phyloP scores from a whole-genome alignment of 2,797 vertebrate species.

The Bovichtus variegatus region DNA sequence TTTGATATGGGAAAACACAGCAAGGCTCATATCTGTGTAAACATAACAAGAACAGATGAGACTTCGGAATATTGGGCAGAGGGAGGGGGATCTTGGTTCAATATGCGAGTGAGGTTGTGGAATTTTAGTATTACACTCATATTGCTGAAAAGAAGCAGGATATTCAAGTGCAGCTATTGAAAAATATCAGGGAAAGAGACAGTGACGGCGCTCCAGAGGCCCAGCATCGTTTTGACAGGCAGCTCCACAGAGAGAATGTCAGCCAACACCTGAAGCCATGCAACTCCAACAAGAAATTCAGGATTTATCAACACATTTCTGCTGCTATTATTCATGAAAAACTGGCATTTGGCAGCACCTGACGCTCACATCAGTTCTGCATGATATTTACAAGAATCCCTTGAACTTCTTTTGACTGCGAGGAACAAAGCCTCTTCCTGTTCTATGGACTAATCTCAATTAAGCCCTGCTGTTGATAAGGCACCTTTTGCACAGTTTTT shows the following conservation, averaged over 20 bases:
- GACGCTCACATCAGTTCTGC: constrained; percentile 68
- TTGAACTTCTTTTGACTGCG: constrained; percentile 64
- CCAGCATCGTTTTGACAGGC: constrained; percentile 71
- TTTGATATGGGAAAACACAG: constrained; percentile 70
- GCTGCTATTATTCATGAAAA: constrained; percentile 77
- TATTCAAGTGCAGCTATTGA: constrained; percentile 57
- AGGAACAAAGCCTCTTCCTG: constrained; percentile 57
- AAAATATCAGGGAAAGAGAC: constrained; percentile 58
- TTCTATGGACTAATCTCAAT: constrained; percentile 69
- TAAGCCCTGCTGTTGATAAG: constrained; percentile 63
- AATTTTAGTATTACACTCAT: constrained; percentile 51
- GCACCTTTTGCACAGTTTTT: constrained; percentile 27
- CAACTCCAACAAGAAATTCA: constrained; percentile 73
- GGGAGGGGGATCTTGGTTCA: not conserved
- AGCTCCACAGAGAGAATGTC: constrained; percentile 80
- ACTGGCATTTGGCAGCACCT: constrained; percentile 60
- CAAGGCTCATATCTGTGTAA: constrained; percentile 61
- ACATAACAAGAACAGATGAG: constrained; percentile 67
- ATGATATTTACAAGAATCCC: constrained; percentile 76
- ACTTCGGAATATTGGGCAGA: constrained; percentile 36
- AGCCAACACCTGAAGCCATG: constrained; percentile 80
- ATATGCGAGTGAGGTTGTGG: constrained; percentile 35
- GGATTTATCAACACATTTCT: constrained; percentile 78
- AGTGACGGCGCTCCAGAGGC: constrained; percentile 60
- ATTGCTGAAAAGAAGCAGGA: constrained; percentile 40